These are phyloP conservation scores for Siniperca obscura DNA, from an alignment of 2,797 vertebrate genomes.

Conservation along the genomic window DNA sequence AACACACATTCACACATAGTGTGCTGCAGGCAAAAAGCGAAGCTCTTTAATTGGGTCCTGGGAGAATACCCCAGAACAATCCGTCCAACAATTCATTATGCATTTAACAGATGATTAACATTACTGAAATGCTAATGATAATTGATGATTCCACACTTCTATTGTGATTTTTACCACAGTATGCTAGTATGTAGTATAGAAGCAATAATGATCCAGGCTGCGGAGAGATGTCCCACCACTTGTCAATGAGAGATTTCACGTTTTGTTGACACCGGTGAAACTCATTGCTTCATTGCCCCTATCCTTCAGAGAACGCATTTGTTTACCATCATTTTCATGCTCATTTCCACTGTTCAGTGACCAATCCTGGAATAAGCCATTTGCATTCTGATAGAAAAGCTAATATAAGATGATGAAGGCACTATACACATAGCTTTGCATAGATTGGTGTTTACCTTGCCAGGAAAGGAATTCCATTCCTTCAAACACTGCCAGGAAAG, in stretches of 20 bases:
- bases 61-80: conserved; percentile 82
- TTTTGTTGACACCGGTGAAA: conserved; percentile 19
- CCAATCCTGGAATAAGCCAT: conserved; percentile 14
- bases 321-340: conserved; percentile 21
- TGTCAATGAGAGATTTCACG: conserved; percentile 1
- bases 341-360: conserved; percentile 5
- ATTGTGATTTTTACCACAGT: conserved; percentile 21
- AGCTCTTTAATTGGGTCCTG: conserved; percentile 84
- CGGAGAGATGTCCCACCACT: background rate
- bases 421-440: conserved; percentile 10
- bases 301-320: conserved; percentile 1
- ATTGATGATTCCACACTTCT: conserved; percentile 38
- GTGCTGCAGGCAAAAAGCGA: conserved; percentile 60
- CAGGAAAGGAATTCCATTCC: background rate
- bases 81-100: conserved; percentile 79
- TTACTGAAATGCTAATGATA: conserved; percentile 63
- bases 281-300: conserved; percentile 18
- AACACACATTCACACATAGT: conserved; percentile 59
- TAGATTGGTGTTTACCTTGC: conserved; percentile 3
- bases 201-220: conserved; percentile 1
- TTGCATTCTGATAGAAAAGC: conserved; percentile 33
- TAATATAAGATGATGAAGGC: conserved; percentile 6
- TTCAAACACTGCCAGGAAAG: background rate
- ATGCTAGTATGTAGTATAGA: background rate
- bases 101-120: conserved; percentile 83